phyloP scores from a whole-genome alignment of 2,113 vertebrate genomes.

The Aptenodytes forsteri region DNA sequence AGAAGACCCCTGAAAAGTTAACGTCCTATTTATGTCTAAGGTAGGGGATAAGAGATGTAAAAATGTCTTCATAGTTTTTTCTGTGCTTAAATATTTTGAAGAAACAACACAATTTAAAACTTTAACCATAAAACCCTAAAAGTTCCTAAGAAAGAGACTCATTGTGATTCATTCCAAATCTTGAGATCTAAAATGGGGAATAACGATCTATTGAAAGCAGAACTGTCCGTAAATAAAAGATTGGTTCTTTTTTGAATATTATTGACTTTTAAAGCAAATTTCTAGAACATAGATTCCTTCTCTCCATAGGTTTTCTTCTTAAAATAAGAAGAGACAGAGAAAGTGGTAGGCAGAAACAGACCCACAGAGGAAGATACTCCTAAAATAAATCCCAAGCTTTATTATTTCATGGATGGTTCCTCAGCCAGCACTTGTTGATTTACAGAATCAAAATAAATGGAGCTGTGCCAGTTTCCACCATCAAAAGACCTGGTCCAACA shows the following conservation, averaged over 20 bases:
- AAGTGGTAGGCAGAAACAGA: not conserved
- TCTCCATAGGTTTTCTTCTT: not conserved
- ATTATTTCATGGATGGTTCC: not conserved
- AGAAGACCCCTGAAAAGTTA: not conserved
- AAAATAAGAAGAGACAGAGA: not conserved
- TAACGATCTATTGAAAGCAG: not conserved
- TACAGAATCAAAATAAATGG: not conserved
- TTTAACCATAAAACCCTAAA: not conserved
- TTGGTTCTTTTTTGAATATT: rapidly evolving
- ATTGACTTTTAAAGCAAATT: not conserved
- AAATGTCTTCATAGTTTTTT: not conserved
- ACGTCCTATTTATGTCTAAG: not conserved
- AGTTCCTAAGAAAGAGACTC: not conserved
- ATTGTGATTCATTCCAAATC: not conserved
- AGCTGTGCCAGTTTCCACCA: not conserved
- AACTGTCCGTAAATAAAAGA: not conserved
- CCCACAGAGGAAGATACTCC: not conserved
- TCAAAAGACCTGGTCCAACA: not conserved
- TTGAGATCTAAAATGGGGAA: not conserved
- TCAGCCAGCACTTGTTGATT: not conserved
- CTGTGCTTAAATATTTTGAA: not conserved
- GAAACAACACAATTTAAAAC: not conserved
- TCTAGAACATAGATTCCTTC: not conserved
- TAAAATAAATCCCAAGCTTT: not conserved
- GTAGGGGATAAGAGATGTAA: not conserved